Evolutionary conservation across 2,797 vertebrate genomes (phyloP), one percentile per base, ranked within the genome.

Genomic region (Aselliscus stoliczkanus): DNA sequence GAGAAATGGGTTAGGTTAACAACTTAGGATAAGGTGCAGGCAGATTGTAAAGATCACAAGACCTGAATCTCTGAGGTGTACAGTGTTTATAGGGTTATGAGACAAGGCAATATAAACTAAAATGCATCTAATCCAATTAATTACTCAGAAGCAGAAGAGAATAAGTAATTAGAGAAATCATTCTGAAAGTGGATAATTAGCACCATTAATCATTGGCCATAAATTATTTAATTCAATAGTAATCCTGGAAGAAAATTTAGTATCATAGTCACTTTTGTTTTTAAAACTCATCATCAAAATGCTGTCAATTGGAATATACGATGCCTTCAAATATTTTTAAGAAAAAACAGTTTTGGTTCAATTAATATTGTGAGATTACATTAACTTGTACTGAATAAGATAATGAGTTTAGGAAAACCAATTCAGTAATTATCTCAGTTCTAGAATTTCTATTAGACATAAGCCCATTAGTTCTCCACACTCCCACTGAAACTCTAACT

Each of bases 121-220:
- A 34, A 93, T 94, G 87, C 60, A 87, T 94, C 95, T 92, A 88
- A 89, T 86, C 42, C 92, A 95, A 93, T 94, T 97, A 96, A 94
- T 96, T 97, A 65, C 75, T 96, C 88, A 82, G 31, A 97, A 75
- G 2, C 50, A 93, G 75, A 96, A 95, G 75, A 95, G 54, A 96
- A 64, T 92, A 97, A 97, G 95, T 95, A 96, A 97, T 83, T 97
- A 96, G 95, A 97, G 88, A 97, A 93, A 65, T 84, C 62, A 88
- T 94, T 97, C 94, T 96, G 67, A 97, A 97, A 97, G 58, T 96
- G 92, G 81, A 62, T 98, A 97, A 98, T 98, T 97, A 97, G 69
- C 72, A 39, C 27, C 72, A 54, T 98, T 97, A 97, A 97, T 98
- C 97, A 98, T 87, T 84, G 42, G 2, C 75, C 95, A 89, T 98